A percentile compares a stretch with the other conserved stretches of the same genome.
Evolutionary conservation across 2,888 invertebrate species (phyloP).

Genomic region (Cataglyphis cursor): DNA sequence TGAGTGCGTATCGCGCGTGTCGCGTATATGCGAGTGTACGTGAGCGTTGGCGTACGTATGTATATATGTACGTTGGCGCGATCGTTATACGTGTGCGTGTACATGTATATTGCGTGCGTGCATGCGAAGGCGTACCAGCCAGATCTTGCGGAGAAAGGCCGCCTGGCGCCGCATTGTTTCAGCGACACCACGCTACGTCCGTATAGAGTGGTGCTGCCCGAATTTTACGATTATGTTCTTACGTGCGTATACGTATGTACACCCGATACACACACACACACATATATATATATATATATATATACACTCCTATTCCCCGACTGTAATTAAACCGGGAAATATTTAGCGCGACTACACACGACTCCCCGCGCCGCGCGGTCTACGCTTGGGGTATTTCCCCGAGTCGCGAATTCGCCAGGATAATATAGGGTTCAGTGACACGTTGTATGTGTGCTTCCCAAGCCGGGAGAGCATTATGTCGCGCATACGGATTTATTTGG

Average conservation of each 20-base stretch:
- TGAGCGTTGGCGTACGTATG: constrained; percentile 2
- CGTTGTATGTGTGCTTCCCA: constrained; percentile 25
- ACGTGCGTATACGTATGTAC: constrained; percentile 21
- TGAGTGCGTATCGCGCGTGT: constrained; percentile 6
- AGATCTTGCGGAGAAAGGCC: constrained; percentile 58
- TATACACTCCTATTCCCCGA: constrained; percentile 29
- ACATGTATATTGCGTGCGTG: constrained; percentile 47
- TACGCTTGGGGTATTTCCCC: constrained; percentile 16
- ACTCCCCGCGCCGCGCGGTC: constrained; percentile 5
- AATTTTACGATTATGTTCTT: constrained; percentile 74
- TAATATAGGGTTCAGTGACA: constrained; percentile 40
- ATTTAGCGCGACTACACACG: constrained; percentile 59
- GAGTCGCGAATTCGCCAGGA: constrained; percentile 45
- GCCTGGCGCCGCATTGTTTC: constrained; percentile 54
- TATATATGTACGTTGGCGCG: constrained; percentile 14
- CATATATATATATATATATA: not conserved
- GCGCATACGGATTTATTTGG: constrained; percentile 27
- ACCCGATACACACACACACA: constrained; percentile 1
- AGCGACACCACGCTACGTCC: constrained; percentile 34
- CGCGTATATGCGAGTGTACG: constrained; percentile 48
- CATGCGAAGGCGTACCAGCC: constrained; percentile 52
- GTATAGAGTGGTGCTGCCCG: constrained; percentile 54
- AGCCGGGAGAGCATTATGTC: constrained; percentile 8
- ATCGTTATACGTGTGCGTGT: constrained; percentile 2
- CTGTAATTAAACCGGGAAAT: constrained; percentile 75